Evolutionary conservation across 1,140 invertebrate genomes (phyloP), one percentile per base, ranked within the genome.

Genomic region (Drosophila tropicalis): DNA sequence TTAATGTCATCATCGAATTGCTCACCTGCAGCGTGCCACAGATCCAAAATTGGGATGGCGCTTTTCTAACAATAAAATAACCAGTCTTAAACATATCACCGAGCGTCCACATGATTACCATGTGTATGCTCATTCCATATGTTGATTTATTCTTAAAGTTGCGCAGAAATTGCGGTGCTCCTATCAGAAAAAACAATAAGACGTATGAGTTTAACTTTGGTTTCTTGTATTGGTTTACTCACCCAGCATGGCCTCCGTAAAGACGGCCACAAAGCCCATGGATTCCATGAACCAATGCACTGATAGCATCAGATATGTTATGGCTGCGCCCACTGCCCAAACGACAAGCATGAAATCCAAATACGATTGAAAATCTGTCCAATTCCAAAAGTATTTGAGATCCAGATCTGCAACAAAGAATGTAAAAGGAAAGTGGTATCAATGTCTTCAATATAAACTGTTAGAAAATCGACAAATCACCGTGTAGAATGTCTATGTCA

Each of bases 281-380:
- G 94, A 92, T 93, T 99, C 98, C 55, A 99, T 96, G 92, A 98
- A 98, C 75, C 96, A 93, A 15, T 94, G 92, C 79, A 96, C 94
- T 78, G 97, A 95, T 63, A 98, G 94, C 89, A 99, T 95, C 44
- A 99, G 87, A 93, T 97, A 99, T 91, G 98, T 99, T 32, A 98
- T 87, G 17, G 97, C 91, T 40, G 97, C 96, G 22, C 96, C 95
- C 5, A 96, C 91, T 15, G 96, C 94, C 62, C 96, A 96, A 92
- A 99, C 98, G 1, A 96, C 93, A 56, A 97, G 92, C 93, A 98
- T 96, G 91, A 98, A 99, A 90, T 99, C 96, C 70, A 99, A 85
- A 89, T 99, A 99, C 54, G 98, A 99, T 91, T 97, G 95, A 92
- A 99, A 99, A 93, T 99, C 98, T 67, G 98, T 99, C 99, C 99